Base-by-base conservation (phyloP, 1,140 invertebrate genomes). In the Trigoniulus corallinus region DNA sequence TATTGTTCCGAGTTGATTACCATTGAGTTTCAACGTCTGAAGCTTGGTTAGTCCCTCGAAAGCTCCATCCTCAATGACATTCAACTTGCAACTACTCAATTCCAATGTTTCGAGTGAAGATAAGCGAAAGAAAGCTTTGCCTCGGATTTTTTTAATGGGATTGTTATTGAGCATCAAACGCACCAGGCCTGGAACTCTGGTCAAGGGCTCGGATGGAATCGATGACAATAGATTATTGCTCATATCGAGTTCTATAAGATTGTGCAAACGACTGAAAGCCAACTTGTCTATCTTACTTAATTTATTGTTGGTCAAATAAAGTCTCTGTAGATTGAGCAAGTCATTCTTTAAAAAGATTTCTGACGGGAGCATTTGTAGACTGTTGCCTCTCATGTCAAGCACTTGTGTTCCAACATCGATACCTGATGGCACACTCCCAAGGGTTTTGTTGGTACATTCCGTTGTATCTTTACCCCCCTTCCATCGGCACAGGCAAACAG, bases 391-490 rank as follows among this genome's bases (percentile, higher is more conserved):
- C 53, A 92, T 79, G 59, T 91, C 84, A 24, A 92, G 66, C 3
- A 91, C 87, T 70, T 93, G 86, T 0, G 85, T 88, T 57, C 80
- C 84, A n/a, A 82, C 77, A 57, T 87, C 81, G 57, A 93, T 79
- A 24, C 82, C 80, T 54, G 77, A 74, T 1, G 89, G 88, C 40
- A 65, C 64, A 59, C 62, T 63, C 13, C 20, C 15, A 3, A 52
- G 26, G 7, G n/a, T 29, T 20, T 20, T 18, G 3, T 20, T 12
- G 2, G n/a, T 23, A 25, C 48, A 50, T 62, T 91, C 86, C 1
- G 88, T 85, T 52, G 82, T 84, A 60, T 88, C 80, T 63, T 92
- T 92, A 1, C 87, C 88, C 60, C 81, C 79, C 64, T 88, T 91
- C 88, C 88, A 92, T 59, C 87, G 88, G 69, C 88, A 92, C 15